Conservation (phyloP, 2,113 vertebrate genomes). For the Aegotheles bennettii region DNA sequence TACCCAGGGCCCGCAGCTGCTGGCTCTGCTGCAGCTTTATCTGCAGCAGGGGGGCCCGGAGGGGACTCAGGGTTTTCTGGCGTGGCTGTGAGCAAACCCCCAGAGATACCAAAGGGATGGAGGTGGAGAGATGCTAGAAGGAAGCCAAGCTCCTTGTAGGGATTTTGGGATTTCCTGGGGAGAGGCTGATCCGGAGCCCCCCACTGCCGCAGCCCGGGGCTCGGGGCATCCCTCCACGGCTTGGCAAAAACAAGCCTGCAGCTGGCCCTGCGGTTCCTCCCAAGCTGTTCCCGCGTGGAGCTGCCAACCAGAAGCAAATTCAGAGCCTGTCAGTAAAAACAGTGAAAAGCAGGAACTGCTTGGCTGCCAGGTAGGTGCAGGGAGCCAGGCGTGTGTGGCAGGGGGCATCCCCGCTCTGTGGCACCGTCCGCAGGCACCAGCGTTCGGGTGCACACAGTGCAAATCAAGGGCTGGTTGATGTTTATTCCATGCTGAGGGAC, state of each 20-base stretch:
- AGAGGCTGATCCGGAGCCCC: background rate
- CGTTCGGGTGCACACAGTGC: accelerated
- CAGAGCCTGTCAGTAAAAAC: background rate
- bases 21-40: background rate
- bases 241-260: background rate
- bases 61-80: background rate
- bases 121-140: background rate
- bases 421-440: too few relatives aligned
- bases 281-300: background rate
- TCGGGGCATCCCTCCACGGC: accelerated
- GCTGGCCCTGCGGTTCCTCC: background rate
- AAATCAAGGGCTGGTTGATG: background rate
- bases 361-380: background rate
- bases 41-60: background rate
- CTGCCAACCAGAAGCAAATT: background rate
- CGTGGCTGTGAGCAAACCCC: accelerated
- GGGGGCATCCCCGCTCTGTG: background rate
- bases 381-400: accelerated
- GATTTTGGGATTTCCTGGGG: background rate
- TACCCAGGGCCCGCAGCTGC: background rate
- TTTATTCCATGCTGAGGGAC: accelerated
- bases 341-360: background rate
- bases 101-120: background rate
- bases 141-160: background rate
- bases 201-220: accelerated